Percentiles rank a stretch among this genome's conserved stretches.
These are phyloP conservation scores for Dendroctonus valens DNA, from an alignment of 1,140 invertebrate species.

Conservation along the genomic window DNA sequence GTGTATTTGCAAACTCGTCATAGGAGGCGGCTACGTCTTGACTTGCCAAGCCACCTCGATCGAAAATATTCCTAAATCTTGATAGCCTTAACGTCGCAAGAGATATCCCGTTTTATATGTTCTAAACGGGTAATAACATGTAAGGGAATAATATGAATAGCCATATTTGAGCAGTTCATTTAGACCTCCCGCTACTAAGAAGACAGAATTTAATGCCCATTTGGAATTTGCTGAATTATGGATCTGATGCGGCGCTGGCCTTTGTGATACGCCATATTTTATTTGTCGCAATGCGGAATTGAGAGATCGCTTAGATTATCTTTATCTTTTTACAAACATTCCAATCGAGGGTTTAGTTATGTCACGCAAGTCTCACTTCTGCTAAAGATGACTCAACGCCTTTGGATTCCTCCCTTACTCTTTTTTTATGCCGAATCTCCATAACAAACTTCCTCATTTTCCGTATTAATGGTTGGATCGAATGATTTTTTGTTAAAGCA, in stretches of 20 bases:
- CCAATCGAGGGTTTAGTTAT: no score
- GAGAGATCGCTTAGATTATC: constrained; percentile 6
- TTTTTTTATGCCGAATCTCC: no score
- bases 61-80: constrained; percentile 39
- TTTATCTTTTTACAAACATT: not conserved
- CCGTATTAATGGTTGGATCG: no score
- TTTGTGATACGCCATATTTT: constrained; percentile 15
- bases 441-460: no score
- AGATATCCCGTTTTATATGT: constrained; percentile 18
- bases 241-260: constrained; percentile 7
- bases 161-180: constrained; percentile 29
- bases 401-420: no score
- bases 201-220: constrained; percentile 24
- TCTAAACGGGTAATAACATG: constrained; percentile 22
- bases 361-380: no score
- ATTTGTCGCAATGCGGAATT: constrained; percentile 11
- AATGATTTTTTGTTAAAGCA: no score
- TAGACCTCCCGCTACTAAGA: constrained; percentile 34
- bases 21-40: constrained; percentile 35
- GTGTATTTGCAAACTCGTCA: constrained; percentile 41
- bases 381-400: no score
- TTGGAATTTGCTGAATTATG: constrained; percentile 25
- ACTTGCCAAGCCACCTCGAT: constrained; percentile 32
- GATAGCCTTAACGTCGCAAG: constrained; percentile 30
- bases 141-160: constrained; percentile 28